These are phyloP conservation scores for Timandra comae DNA, from an alignment of 2,888 invertebrate genomes.

Conservation along the genomic window DNA sequence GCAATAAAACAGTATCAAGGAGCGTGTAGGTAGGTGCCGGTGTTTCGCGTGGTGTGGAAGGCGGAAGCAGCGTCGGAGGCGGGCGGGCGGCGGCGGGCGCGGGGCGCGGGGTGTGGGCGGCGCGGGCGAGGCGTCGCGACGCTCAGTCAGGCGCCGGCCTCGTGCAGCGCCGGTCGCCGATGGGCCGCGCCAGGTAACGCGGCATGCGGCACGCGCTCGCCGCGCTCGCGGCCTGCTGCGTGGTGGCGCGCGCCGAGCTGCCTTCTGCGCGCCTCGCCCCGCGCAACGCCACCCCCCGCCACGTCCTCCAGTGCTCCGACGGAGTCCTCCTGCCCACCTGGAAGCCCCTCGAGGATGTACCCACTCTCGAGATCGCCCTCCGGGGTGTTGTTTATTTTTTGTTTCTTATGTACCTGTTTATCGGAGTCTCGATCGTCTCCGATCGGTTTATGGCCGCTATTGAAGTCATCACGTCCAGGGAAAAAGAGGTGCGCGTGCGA, in stretches of 20 bases:
- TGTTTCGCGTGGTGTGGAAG: conserved; percentile 25
- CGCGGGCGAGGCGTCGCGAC: conserved; percentile 41
- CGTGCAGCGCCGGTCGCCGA: conserved; percentile 66
- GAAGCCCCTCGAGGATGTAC: conserved; percentile 87
- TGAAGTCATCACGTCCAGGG: conserved; percentile 98
- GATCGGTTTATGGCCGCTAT: conserved; percentile 99
- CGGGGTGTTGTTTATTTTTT: conserved; percentile 95
- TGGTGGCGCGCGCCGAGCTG: conserved; percentile 61
- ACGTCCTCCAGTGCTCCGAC: conserved; percentile 80
- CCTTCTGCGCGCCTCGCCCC: conserved; percentile 53
- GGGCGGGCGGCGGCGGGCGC: conserved; percentile 18
- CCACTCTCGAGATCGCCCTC: conserved; percentile 84
- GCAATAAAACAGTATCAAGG: conserved; percentile 59
- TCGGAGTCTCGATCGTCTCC: conserved; percentile 98
- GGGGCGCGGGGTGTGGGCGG: conserved; percentile 26
- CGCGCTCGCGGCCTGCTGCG: conserved; percentile 69
- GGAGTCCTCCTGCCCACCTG: conserved; percentile 94
- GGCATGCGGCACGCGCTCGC: conserved; percentile 71
- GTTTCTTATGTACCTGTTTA: conserved; percentile 93
- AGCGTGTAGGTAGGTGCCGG: conserved; percentile 26
- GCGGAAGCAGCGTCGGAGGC: conserved; percentile 19
- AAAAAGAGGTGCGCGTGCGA: conserved; percentile 94
- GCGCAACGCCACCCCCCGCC: conserved; percentile 56
- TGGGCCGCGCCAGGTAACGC: conserved; percentile 56
- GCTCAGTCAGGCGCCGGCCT: conserved; percentile 72